Conservation (phyloP, 2,888 invertebrate genomes). For the Aporophyla nigra region DNA sequence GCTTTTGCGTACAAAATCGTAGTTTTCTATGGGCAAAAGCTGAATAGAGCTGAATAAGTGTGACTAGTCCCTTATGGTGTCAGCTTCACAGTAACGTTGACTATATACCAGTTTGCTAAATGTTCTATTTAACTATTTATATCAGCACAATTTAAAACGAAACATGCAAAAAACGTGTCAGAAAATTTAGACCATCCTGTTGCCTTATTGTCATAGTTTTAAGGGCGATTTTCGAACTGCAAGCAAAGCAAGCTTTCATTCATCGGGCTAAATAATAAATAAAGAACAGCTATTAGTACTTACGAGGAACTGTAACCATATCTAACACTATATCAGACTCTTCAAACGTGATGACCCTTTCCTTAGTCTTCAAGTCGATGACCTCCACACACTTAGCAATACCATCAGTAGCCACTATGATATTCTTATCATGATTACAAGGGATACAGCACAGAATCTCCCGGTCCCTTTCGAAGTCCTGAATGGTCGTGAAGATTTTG, state of each 20-base stretch:
- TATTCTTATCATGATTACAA: slow-evolving; percentile 81
- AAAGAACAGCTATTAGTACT: slow-evolving; percentile 54
- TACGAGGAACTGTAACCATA: slow-evolving; percentile 84
- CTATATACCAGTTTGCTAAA: not conserved
- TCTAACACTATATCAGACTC: slow-evolving; percentile 80
- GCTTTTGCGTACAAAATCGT: no score
- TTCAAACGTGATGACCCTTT: slow-evolving; percentile 78
- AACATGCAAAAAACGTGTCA: not conserved
- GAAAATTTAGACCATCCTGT: not conserved
- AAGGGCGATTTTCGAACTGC: not conserved
- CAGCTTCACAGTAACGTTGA: not conserved
- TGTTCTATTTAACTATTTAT: not conserved
- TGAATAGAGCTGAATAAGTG: no score
- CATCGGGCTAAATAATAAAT: no score
- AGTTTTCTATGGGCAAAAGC: no score
- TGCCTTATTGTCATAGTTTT: not conserved
- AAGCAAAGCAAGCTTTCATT: not conserved
- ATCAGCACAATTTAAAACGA: not conserved
- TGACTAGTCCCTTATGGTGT: no score
- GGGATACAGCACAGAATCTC: slow-evolving; percentile 81
- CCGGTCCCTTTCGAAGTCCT: slow-evolving; percentile 78
- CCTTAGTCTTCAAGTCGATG: slow-evolving; percentile 79
- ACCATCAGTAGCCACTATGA: slow-evolving; percentile 78
- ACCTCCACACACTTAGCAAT: slow-evolving; percentile 76
- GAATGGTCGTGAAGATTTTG: slow-evolving; percentile 73